phyloP scores from a whole-genome alignment of 2,113 vertebrate species.

The Orycteropus afer region DNA sequence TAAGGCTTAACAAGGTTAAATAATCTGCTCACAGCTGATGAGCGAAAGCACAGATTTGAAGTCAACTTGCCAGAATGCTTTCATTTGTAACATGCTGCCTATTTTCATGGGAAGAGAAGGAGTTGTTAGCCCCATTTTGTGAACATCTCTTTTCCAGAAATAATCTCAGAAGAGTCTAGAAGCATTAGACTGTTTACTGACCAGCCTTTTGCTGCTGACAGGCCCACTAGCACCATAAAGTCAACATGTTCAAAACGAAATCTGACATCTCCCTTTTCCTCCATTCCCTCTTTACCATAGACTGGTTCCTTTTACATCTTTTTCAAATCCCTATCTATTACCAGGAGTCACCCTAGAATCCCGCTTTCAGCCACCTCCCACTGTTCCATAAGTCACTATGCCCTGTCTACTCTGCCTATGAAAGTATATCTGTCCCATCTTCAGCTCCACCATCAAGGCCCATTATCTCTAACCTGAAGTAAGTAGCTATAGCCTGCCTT shows the following conservation, averaged over 20 bases:
- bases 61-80: background rate
- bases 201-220: background rate
- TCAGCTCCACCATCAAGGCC: background rate
- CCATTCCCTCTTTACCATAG: background rate
- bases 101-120: background rate
- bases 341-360: background rate
- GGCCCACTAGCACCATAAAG: background rate
- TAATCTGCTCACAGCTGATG: constrained; percentile 11
- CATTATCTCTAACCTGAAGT: background rate
- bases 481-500: background rate
- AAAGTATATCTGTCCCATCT: background rate
- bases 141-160: background rate
- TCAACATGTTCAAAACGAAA: background rate
- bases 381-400: background rate
- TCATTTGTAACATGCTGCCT: background rate
- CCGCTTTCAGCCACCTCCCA: background rate
- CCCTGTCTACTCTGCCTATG: background rate
- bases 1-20: constrained; percentile 22
- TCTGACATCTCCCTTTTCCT: background rate
- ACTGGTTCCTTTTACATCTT: background rate
- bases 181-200: background rate
- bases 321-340: background rate
- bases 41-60: background rate
- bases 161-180: constrained; percentile 20
- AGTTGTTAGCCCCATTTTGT: background rate